phyloP scores from a whole-genome alignment of 2,888 invertebrate genomes.

The Alitta virens region DNA sequence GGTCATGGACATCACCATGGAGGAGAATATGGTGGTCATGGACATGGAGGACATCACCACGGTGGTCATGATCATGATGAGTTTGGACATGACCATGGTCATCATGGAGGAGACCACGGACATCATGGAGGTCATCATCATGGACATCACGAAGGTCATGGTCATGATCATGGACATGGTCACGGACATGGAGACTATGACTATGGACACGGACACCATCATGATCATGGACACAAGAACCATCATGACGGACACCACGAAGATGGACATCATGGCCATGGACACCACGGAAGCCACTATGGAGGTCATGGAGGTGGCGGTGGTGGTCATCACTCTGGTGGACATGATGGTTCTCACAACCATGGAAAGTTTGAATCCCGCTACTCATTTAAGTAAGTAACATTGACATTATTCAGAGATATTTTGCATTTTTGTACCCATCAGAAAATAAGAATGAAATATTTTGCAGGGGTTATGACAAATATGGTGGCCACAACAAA shows the following conservation, averaged over 20 bases:
- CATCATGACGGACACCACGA: slow-evolving; percentile 2
- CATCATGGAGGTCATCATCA: slow-evolving; percentile 5
- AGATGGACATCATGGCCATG: slow-evolving; percentile 3
- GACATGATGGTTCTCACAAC: too few species aligned
- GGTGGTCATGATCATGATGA: slow-evolving; percentile 2
- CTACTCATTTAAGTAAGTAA: too few species aligned
- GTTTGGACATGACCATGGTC: neutral
- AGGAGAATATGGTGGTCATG: neutral
- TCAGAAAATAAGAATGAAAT: too few species aligned
- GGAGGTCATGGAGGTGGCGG: neutral
- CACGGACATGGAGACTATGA: slow-evolving; percentile 1
- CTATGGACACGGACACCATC: too few species aligned
- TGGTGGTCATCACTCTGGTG: too few species aligned
- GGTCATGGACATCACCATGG: neutral
- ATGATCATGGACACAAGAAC: neutral
- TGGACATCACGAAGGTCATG: neutral
- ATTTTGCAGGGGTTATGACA: too few species aligned
- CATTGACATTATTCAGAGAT: too few species aligned
- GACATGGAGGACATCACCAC: neutral
- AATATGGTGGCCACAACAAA: too few species aligned
- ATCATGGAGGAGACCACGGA: neutral
- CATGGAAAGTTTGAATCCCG: too few species aligned
- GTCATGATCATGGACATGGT: slow-evolving; percentile 2
- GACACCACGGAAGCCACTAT: neutral
- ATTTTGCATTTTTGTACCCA: too few species aligned